Percentiles rank a stretch among this genome's conserved stretches.
These are phyloP conservation scores for Microhierax caerulescens DNA, from an alignment of 2,797 vertebrate species.

Conservation along the genomic window DNA sequence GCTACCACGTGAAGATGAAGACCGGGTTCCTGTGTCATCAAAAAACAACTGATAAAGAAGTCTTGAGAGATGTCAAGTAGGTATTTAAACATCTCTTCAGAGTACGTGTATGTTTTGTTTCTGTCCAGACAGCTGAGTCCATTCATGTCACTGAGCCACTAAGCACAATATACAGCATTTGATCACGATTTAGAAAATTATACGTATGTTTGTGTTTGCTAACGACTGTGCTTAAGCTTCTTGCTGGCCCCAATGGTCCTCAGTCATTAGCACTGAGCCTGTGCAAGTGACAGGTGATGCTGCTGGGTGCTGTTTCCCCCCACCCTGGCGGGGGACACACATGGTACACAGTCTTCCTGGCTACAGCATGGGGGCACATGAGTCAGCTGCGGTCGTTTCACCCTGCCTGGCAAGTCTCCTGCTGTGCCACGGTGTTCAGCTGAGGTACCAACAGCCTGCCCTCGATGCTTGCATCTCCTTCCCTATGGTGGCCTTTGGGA, in stretches of 20 bases:
- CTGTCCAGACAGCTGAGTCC: rapidly evolving
- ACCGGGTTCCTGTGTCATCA: conserved; percentile 40
- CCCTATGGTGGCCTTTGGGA: not conserved
- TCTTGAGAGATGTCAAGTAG: conserved; percentile 74
- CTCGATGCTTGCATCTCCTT: rapidly evolving
- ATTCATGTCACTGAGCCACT: not conserved
- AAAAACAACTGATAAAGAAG: conserved; percentile 66
- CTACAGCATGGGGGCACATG: rapidly evolving
- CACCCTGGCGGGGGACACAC: no score
- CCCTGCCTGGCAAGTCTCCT: not conserved
- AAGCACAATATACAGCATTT: not conserved
- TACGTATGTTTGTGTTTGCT: rapidly evolving
- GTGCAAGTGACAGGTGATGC: not conserved
- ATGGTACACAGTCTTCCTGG: not conserved
- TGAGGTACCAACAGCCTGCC: not conserved
- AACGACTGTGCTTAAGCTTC: not conserved
- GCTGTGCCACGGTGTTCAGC: not conserved
- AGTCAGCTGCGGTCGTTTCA: not conserved
- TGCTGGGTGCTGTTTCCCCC: rapidly evolving
- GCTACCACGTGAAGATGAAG: conserved; percentile 72
- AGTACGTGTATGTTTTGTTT: not conserved
- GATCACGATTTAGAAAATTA: not conserved
- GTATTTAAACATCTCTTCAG: not conserved
- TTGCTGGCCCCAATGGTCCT: not conserved
- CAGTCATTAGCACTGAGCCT: not conserved